These are phyloP conservation scores for Platycheirus rosarum DNA, from an alignment of 2,888 invertebrate genomes.

Conservation along the genomic window DNA sequence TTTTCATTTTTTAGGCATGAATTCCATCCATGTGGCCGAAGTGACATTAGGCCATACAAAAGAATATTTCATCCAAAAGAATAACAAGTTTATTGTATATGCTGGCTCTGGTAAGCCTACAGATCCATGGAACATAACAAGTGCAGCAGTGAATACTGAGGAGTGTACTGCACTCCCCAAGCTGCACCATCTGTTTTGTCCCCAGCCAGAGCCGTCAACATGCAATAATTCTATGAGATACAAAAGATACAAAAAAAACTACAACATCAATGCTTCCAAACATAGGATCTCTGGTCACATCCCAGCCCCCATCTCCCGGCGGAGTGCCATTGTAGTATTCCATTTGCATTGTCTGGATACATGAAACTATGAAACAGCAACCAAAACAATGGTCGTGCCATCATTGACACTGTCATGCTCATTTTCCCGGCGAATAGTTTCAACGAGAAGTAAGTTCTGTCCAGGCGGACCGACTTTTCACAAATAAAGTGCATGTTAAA, in stretches of 20 bases:
- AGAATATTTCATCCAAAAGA: constrained; percentile 11
- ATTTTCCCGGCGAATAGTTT: constrained; percentile 7
- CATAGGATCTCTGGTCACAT: neutral
- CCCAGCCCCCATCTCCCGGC: neutral
- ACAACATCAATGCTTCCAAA: neutral
- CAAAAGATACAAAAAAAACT: constrained; percentile 4
- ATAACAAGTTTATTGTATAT: neutral
- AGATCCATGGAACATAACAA: no score
- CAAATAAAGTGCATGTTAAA: constrained; percentile 39
- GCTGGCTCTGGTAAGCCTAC: neutral
- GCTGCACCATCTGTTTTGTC: constrained; percentile 18
- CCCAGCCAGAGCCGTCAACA: neutral
- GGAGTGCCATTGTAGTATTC: constrained; percentile 16
- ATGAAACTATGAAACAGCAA: constrained; percentile 12
- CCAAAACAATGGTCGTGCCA: constrained; percentile 47
- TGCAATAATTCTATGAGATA: constrained; percentile 2
- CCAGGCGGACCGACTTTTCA: constrained; percentile 7
- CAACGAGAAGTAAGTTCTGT: neutral
- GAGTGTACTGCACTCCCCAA: no score
- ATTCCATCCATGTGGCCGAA: neutral
- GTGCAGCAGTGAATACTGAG: no score
- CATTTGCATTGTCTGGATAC: constrained; percentile 4
- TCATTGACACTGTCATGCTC: constrained; percentile 25
- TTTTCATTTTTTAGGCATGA: neutral
- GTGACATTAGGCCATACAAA: constrained; percentile 15